Evolutionary conservation across 2,888 invertebrate genomes (phyloP).

Genomic region (Lutraria lutraria): DNA sequence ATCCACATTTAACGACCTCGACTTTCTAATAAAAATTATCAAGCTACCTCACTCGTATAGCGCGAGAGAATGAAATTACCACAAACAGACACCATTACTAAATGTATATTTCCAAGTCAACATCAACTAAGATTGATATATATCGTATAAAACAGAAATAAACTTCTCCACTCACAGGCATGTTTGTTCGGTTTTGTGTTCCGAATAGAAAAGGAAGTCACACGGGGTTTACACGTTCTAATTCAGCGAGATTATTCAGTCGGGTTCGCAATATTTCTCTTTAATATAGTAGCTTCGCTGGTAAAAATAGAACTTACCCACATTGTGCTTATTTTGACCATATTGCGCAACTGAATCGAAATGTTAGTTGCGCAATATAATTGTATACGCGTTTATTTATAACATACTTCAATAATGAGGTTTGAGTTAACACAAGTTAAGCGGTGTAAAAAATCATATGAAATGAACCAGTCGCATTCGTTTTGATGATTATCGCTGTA

Average conservation of each 20-base stretch:
- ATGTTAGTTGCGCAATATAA: not conserved
- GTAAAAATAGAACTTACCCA: conserved; percentile 25
- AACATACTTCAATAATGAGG: too few species aligned
- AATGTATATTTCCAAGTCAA: not conserved
- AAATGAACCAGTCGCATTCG: too few species aligned
- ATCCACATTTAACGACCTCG: not conserved
- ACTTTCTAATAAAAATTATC: not conserved
- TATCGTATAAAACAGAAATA: conserved; percentile 8
- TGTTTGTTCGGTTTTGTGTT: conserved; percentile 59
- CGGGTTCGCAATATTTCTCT: conserved; percentile 46
- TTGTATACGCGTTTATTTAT: not conserved
- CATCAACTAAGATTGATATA: not conserved
- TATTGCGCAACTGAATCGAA: conserved; percentile 29
- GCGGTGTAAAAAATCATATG: too few species aligned
- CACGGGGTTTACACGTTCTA: conserved; percentile 58
- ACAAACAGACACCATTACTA: not conserved
- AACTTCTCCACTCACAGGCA: conserved; percentile 56
- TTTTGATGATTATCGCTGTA: too few species aligned
- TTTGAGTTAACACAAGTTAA: too few species aligned
- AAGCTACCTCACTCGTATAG: not conserved
- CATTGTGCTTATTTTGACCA: conserved; percentile 23
- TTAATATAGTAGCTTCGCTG: not conserved
- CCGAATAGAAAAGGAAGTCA: conserved; percentile 58
- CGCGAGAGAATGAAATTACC: not conserved
- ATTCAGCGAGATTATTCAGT: conserved; percentile 37